phyloP scores from a whole-genome alignment of 1,140 invertebrate genomes.

The Lordiphosa clarofinis region DNA sequence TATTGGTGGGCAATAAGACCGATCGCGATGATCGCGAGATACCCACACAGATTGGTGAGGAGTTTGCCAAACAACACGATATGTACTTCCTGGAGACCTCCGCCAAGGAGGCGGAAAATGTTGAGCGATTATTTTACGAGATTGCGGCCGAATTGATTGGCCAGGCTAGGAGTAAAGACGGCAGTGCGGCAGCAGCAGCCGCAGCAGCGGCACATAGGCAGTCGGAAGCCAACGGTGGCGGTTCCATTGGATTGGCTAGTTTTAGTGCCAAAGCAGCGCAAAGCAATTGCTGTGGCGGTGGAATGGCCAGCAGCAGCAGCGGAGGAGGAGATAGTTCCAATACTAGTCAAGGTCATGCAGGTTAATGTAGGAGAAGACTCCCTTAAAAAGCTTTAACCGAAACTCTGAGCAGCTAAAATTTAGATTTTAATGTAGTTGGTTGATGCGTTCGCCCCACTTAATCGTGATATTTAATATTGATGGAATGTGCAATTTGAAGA shows the following conservation, averaged over 20 bases:
- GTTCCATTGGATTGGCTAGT: slow-evolving; percentile 65
- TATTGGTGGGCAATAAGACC: slow-evolving; percentile 97
- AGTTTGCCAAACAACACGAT: slow-evolving; percentile 95
- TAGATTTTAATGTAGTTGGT: slow-evolving; percentile 26
- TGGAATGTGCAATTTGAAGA: slow-evolving; percentile 10
- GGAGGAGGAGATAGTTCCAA: slow-evolving; percentile 32
- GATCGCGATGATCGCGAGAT: slow-evolving; percentile 97
- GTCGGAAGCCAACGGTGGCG: slow-evolving; percentile 29
- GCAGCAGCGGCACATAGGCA: slow-evolving; percentile 50
- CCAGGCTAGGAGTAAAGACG: slow-evolving; percentile 80
- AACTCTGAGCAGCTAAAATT: slow-evolving; percentile 33
- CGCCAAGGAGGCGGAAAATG: slow-evolving; percentile 98
- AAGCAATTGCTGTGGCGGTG: slow-evolving; percentile 62
- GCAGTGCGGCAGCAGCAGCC: slow-evolving; percentile 50
- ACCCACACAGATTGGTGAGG: slow-evolving; percentile 95
- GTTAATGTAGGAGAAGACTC: slow-evolving; percentile 1
- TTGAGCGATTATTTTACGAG: slow-evolving; percentile 97
- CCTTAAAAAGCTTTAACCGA: no score
- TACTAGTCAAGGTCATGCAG: slow-evolving; percentile 55
- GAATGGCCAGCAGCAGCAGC: slow-evolving; percentile 18
- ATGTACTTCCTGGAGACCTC: slow-evolving; percentile 99
- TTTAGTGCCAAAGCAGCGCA: slow-evolving; percentile 70
- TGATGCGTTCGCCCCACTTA: slow-evolving; percentile 8
- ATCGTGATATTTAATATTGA: slow-evolving; percentile 37
- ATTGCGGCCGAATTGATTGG: slow-evolving; percentile 96